These are phyloP conservation scores for Microchirus variegatus DNA, from an alignment of 2,797 vertebrate genomes.

Conservation along the genomic window DNA sequence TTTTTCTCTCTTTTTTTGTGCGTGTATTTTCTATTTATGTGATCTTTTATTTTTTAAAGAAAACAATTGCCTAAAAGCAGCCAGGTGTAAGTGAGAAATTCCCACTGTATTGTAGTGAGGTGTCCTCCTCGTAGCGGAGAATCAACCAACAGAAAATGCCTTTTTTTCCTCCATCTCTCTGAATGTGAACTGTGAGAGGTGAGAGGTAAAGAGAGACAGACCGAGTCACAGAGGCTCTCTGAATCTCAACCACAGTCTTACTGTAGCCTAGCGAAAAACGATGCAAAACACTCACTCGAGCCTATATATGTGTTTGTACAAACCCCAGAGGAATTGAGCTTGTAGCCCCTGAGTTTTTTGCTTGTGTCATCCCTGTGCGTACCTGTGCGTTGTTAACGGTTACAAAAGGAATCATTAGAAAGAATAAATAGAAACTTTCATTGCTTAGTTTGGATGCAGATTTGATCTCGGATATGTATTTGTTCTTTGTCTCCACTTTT, in stretches of 20 bases:
- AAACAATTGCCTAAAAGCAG: slow-evolving; percentile 66
- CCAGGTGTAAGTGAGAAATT: slow-evolving; percentile 59
- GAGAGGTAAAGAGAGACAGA: slow-evolving; percentile 54
- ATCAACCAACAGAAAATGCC: slow-evolving; percentile 73
- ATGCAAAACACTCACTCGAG: slow-evolving; percentile 79
- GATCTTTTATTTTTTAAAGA: slow-evolving; percentile 46
- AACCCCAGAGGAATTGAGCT: slow-evolving; percentile 49
- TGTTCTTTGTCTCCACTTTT: slow-evolving; percentile 18
- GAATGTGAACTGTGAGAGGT: slow-evolving; percentile 79
- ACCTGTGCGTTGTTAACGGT: slow-evolving; percentile 40
- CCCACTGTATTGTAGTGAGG: slow-evolving; percentile 56
- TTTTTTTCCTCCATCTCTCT: slow-evolving; percentile 77
- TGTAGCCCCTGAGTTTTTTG: slow-evolving; percentile 19
- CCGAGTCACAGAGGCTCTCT: slow-evolving; percentile 42
- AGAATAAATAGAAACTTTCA: slow-evolving; percentile 1
- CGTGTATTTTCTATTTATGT: slow-evolving; percentile 66
- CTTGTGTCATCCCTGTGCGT: slow-evolving; percentile 55
- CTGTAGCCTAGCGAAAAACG: slow-evolving; percentile 74
- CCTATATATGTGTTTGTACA: slow-evolving; percentile 64
- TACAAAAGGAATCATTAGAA: slow-evolving; percentile 47
- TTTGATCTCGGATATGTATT: slow-evolving; percentile 30
- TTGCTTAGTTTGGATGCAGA: slow-evolving; percentile 19
- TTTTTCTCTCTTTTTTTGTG: slow-evolving; percentile 25
- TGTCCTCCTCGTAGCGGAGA: slow-evolving; percentile 71
- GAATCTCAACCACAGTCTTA: slow-evolving; percentile 78